Conservation (phyloP, 2,888 invertebrate genomes). For the Peribatodes rhomboidaria region DNA sequence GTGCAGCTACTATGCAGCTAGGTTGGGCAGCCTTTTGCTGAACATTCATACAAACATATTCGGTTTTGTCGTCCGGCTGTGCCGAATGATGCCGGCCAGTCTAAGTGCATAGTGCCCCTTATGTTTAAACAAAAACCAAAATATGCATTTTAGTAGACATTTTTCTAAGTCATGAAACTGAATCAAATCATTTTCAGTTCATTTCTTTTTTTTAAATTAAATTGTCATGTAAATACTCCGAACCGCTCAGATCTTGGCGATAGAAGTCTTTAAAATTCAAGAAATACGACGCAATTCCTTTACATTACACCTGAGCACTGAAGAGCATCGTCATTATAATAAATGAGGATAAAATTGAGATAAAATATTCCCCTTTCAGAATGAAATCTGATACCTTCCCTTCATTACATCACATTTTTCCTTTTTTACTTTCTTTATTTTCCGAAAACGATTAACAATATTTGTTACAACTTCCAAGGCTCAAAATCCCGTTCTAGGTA, state of each 20-base stretch:
- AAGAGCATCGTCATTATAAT: slow-evolving; percentile 48
- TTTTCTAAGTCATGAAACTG: no score
- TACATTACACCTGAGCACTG: slow-evolving; percentile 43
- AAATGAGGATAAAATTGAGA: slow-evolving; percentile 49
- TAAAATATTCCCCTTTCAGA: slow-evolving; percentile 45
- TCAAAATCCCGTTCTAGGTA: slow-evolving; percentile 24
- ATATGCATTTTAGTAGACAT: no score
- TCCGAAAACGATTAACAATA: slow-evolving; percentile 26
- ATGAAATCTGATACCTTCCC: slow-evolving; percentile 48
- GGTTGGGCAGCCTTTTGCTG: no score
- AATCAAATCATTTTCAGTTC: no score
- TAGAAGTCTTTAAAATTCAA: slow-evolving; percentile 18
- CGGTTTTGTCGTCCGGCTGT: no score
- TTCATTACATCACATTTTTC: slow-evolving; percentile 46
- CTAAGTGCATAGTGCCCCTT: no score
- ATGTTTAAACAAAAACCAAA: no score
- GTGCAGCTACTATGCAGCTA: no score
- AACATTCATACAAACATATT: no score
- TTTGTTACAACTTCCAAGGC: slow-evolving; percentile 26
- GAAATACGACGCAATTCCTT: slow-evolving; percentile 37
- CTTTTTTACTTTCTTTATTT: slow-evolving; percentile 35
- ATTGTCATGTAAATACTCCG: neutral
- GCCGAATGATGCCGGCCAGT: no score
- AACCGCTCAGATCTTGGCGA: neutral
- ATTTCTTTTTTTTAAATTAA: neutral